Evolutionary conservation across 1,140 invertebrate genomes (phyloP), one percentile per base, ranked within the genome.

Genomic region (Elysia chlorotica): DNA sequence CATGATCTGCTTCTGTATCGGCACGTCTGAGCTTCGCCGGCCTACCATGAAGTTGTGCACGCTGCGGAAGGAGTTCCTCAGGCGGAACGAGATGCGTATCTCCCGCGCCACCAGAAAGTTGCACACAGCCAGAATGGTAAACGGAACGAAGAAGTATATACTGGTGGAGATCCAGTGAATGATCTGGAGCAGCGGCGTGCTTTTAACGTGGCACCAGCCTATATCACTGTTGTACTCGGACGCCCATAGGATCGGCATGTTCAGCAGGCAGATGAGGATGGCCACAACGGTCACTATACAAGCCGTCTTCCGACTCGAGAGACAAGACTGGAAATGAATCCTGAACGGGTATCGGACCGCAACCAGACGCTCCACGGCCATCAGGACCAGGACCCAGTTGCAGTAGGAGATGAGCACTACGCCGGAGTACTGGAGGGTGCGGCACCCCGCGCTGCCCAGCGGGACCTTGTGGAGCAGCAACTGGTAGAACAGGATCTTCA

Each of bases 351-450:
- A 68, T 14, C 48, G 38, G 21, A 68, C 66, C 35, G 66, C 66
- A 28, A 68, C 56, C 37, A 81, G 80, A 2, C 82, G 70, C 70
- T 84, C 82, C 6, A 80, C 30, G 5, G 82, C 80, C 77, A 84
- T 78, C 30, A 75, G 65, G 19, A 84, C 80, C 1, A 84, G 74
- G 23, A 84, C 71, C 82, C 82, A 84, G 62, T 80, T 81, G n/a
- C 79, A 59, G 62, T 79, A 82, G 36, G 76, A 74, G 33, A 77
- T 76, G n/a, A n/a, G n/a, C n/a, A n/a, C n/a, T n/a, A n/a, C n/a
- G n/a, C 82, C 82, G 1, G 77, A 41, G 38, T 80, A 78, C 38
- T 75, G 73, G 48, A 83, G 21, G 21, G 61, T 19, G n/a, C 73
- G 73, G 70, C 76, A 77, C 17, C 69, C 76, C 0, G 28, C 28